Evolutionary conservation across 2,113 vertebrate genomes (phyloP).

Genomic region (Onychorhynchus coronatus): DNA sequence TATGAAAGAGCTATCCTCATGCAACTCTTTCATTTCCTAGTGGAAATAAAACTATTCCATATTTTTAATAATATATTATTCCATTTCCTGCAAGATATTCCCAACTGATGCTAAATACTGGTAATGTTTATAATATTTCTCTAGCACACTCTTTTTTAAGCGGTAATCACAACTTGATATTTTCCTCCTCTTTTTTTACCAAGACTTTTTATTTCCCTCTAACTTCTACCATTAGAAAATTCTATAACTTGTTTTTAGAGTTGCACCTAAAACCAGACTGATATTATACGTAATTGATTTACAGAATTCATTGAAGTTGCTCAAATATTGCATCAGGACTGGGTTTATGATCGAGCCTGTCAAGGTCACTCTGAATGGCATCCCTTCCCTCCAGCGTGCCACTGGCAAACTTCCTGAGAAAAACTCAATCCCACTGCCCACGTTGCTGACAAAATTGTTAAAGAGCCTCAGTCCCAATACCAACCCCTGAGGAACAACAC

Average conservation of each 20-base stretch:
- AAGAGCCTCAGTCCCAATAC: accelerated
- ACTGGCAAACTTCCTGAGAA: background rate
- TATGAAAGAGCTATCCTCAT: background rate
- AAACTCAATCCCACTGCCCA: background rate
- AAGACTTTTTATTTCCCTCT: background rate
- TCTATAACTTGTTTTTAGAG: background rate
- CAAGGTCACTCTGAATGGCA: too few relatives aligned
- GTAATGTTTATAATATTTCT: background rate
- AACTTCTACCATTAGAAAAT: background rate
- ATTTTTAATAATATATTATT: conserved; percentile 41
- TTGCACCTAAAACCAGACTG: background rate
- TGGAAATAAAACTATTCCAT: conserved; percentile 19
- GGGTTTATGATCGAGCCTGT: background rate
- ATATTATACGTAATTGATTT: accelerated
- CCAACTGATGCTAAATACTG: background rate
- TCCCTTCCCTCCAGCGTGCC: too few relatives aligned
- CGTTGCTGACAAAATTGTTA: accelerated
- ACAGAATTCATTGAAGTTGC: background rate
- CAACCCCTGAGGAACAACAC: background rate
- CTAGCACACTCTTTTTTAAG: background rate
- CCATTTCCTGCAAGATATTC: conserved; percentile 4
- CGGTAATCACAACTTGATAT: background rate
- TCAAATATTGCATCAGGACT: background rate
- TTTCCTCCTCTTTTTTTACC: background rate
- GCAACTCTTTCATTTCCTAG: conserved; percentile 2